These are phyloP conservation scores for Picus viridis DNA, from an alignment of 2,797 vertebrate species.

Conservation along the genomic window DNA sequence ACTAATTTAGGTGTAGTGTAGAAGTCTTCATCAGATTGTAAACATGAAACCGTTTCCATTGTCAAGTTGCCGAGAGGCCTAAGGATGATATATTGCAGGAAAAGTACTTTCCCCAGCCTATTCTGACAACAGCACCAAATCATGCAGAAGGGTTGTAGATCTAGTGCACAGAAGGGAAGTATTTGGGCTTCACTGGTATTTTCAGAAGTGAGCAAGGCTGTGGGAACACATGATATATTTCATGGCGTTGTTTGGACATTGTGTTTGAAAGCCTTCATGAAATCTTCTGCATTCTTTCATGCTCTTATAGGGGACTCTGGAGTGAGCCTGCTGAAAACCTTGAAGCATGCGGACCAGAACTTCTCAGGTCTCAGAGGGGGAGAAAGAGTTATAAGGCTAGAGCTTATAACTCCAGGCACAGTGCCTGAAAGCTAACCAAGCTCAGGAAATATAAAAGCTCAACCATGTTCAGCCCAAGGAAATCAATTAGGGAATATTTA, in stretches of 20 bases:
- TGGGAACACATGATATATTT: neutral
- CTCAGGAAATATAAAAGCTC: neutral
- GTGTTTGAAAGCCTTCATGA: neutral
- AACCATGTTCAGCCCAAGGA: neutral
- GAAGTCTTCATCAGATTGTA: neutral
- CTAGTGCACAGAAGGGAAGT: neutral
- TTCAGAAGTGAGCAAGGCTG: neutral
- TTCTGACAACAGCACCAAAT: neutral
- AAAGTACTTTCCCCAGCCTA: neutral
- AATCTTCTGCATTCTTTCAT: neutral
- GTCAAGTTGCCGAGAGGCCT: neutral
- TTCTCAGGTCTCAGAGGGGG: neutral
- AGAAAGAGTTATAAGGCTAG: neutral
- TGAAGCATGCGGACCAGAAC: neutral
- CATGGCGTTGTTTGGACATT: neutral
- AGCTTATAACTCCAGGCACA: neutral
- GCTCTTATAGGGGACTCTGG: neutral
- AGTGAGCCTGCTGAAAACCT: neutral
- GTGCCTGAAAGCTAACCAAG: neutral
- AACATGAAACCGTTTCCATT: neutral
- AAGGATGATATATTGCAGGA: neutral
- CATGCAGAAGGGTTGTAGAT: neutral
- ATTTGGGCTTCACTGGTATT: neutral
- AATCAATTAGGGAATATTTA: neutral
- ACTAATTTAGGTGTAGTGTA: neutral